Evolutionary conservation across 2,888 invertebrate species (phyloP), one percentile per base, ranked within the genome.

Genomic region (Plusia festucae): DNA sequence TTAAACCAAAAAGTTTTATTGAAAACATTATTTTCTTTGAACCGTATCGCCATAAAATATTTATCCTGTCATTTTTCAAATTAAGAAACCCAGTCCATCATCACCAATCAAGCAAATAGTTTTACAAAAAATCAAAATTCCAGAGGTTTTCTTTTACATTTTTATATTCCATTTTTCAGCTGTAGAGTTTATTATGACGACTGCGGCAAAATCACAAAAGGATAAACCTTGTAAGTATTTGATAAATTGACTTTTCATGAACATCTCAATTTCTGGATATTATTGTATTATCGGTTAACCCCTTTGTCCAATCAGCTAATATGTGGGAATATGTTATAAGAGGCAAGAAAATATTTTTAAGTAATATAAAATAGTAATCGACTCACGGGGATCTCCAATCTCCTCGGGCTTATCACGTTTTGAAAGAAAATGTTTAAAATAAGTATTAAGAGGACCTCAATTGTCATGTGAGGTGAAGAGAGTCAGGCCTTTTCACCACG

Each of bases 151-250:
- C 70, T 77, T 76, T 79, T 71, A 79, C 54, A 71, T 78, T 81
- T 82, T 78, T 80, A 81, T 75, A 76, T 72, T 65, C 73, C 64
- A 71, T 69, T 77, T 69, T 70, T 73, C 63, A 79, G 66, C 63
- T 68, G 66, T 73, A 61, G 27, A 72, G 56, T 63, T 71, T 77
- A 89, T 68, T 61, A 93, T 93, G 93, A 84, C 90, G 79, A 84
- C 86, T 72, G 82, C 90, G 68, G 76, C 87, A 49, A 94, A 91
- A 84, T 69, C 85, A 56, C 86, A 84, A 75, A 94, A 91, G 83
- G 93, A 93, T 59, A 94, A 92, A 79, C 79, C 87, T 69, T 75
- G 93, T 93, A 84, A 90, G 93, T 90, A 68, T 53, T 16, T 53
- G 59, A 65, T 44, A 46, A 16, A 11, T 7, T 32, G 3, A 1